Conservation (phyloP, 1,140 invertebrate genomes). For the Brachionus rotundiformis region DNA sequence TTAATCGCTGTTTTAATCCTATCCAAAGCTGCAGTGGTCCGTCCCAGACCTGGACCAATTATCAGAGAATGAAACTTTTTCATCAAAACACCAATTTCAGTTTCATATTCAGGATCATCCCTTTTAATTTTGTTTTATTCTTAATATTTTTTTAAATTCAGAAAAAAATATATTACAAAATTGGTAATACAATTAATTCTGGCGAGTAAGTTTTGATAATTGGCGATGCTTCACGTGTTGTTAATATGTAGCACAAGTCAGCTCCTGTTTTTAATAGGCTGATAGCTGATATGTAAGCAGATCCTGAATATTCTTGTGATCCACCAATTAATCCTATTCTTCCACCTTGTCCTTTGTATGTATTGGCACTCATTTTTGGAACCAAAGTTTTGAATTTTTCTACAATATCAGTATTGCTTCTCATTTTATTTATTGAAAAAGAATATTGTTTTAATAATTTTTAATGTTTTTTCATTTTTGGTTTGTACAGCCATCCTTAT, state of each 20-base stretch:
- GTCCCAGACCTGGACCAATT: slow-evolving; percentile 88
- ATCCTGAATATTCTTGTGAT: slow-evolving; percentile 84
- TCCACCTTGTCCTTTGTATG: slow-evolving; percentile 84
- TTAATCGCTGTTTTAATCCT: no score
- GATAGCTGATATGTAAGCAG: slow-evolving; percentile 89
- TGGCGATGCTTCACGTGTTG: slow-evolving; percentile 75
- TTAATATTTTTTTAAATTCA: not conserved
- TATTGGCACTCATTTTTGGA: not conserved
- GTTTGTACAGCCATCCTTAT: no score
- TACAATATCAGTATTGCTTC: not conserved
- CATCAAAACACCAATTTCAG: slow-evolving; percentile 69
- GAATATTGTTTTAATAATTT: not conserved
- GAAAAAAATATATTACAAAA: slow-evolving; percentile 66
- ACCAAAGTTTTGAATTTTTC: slow-evolving; percentile 34
- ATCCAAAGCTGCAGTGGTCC: slow-evolving; percentile 63
- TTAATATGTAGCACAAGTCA: slow-evolving; percentile 89
- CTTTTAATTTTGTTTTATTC: not conserved
- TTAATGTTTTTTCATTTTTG: not conserved
- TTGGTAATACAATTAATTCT: slow-evolving; percentile 92
- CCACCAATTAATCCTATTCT: slow-evolving; percentile 87
- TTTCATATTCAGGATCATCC: not conserved
- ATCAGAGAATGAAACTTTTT: slow-evolving; percentile 82
- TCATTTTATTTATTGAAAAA: not conserved
- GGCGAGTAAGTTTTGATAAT: slow-evolving; percentile 94
- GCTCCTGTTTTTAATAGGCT: slow-evolving; percentile 79